These are phyloP conservation scores for Argyresthia goedartella DNA, from an alignment of 2,888 invertebrate species.

Conservation along the genomic window DNA sequence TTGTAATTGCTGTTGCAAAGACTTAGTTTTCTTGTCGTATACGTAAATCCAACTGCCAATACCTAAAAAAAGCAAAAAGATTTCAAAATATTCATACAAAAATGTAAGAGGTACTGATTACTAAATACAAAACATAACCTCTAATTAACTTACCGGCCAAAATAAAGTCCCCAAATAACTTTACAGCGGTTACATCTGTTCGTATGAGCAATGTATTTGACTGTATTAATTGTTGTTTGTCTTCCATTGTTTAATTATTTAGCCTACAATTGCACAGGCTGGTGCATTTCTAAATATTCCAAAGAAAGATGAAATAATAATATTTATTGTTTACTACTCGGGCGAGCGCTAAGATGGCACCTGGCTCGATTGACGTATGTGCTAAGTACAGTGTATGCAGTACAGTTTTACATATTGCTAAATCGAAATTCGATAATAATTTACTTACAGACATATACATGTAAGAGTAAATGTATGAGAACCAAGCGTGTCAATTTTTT, in stretches of 20 bases:
- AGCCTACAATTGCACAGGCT: no score
- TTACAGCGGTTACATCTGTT: slow-evolving; percentile 63
- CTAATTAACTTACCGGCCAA: slow-evolving; percentile 49
- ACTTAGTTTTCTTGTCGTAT: slow-evolving; percentile 24
- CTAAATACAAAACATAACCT: neutral
- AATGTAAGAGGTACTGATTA: neutral
- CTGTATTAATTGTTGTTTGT: no score
- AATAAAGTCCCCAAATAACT: slow-evolving; percentile 40
- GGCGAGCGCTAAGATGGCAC: no score
- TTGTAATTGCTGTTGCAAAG: slow-evolving; percentile 22
- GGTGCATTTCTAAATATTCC: neutral
- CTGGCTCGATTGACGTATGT: no score
- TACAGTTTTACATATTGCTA: no score
- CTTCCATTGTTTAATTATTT: no score
- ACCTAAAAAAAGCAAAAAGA: slow-evolving; percentile 43
- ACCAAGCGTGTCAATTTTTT: no score
- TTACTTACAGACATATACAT: no score
- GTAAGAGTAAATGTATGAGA: no score
- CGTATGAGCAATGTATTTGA: slow-evolving; percentile 1
- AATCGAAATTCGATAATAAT: no score
- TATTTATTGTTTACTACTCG: no score
- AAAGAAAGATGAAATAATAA: neutral
- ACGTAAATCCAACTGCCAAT: slow-evolving; percentile 59
- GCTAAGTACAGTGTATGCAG: no score
- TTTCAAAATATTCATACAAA: neutral